phyloP scores from a whole-genome alignment of 53 echinoderm and acorn worm species.

The Patiria pectinifera region DNA sequence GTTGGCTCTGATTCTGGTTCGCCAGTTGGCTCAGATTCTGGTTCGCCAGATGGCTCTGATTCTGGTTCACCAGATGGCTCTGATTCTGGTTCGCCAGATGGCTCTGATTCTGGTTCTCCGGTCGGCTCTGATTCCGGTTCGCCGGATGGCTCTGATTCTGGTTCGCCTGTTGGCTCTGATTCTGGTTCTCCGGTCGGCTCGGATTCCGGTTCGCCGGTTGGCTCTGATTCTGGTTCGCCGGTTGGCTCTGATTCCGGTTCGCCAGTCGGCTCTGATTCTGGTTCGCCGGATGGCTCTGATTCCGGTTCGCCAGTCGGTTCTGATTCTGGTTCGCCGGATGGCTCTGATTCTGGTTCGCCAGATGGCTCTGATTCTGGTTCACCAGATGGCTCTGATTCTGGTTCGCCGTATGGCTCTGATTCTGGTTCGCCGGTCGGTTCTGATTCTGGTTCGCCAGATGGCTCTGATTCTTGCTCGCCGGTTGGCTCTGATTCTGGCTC shows the following conservation, averaged over 20 bases:
- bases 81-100: constrained; percentile 33
- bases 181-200: constrained; percentile 51
- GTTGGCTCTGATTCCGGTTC: constrained; percentile 48
- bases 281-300: constrained; percentile 30
- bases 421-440: constrained; percentile 57
- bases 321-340: constrained; percentile 22
- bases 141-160: constrained; percentile 24
- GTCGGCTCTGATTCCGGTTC: constrained; percentile 34
- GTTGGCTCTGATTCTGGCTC: constrained; percentile 12
- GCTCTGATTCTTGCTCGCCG: constrained; percentile 10
- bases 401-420: constrained; percentile 71
- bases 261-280: constrained; percentile 30
- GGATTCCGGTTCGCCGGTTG: constrained; percentile 30
- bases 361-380: constrained; percentile 43
- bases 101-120: constrained; percentile 52
- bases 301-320: constrained; percentile 51
- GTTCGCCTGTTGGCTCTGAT: constrained; percentile 33
- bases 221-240: constrained; percentile 52
- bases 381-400: constrained; percentile 62
- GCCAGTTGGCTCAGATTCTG: constrained; percentile 44
- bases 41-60: constrained; percentile 19
- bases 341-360: constrained; percentile 52
- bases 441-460: constrained; percentile 28
- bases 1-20: constrained; percentile 49
- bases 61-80: constrained; percentile 47